A percentile compares a stretch with the other conserved stretches of the same genome.
Evolutionary conservation across 1,140 invertebrate genomes (phyloP).

Genomic region (Brachionus rotundiformis): DNA sequence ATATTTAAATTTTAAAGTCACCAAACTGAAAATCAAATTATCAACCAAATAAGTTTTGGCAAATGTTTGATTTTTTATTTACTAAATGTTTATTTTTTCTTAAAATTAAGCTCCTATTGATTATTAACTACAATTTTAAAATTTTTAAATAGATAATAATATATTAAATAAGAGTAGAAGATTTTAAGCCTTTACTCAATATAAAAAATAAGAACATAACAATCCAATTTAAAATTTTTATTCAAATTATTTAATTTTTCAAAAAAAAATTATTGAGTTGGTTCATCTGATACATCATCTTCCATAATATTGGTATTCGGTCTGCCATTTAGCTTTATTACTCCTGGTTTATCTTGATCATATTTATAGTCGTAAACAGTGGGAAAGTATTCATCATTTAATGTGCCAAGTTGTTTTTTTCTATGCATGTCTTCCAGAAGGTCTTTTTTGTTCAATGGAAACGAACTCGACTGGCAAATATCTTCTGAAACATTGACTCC

Average conservation of each 20-base stretch:
- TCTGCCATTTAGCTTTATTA: slow-evolving; percentile 30
- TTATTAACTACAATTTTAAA: no score
- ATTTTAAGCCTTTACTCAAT: slow-evolving; percentile 1
- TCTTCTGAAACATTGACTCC: background rate
- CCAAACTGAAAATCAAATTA: no score
- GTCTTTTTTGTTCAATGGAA: slow-evolving; percentile 8
- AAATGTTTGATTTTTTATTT: no score
- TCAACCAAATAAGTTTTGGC: no score
- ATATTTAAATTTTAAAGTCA: no score
- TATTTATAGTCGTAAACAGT: slow-evolving; percentile 36
- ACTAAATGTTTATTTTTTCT: background rate
- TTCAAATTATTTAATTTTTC: slow-evolving; percentile 3
- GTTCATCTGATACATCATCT: slow-evolving; percentile 42
- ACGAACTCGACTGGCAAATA: slow-evolving; percentile 18
- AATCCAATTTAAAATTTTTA: background rate
- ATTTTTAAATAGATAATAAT: no score
- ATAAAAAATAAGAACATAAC: background rate
- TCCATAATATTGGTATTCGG: slow-evolving; percentile 41
- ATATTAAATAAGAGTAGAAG: no score
- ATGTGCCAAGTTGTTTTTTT: slow-evolving; percentile 10
- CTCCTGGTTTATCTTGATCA: slow-evolving; percentile 51
- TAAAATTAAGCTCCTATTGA: no score
- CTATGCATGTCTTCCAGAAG: background rate
- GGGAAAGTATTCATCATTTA: slow-evolving; percentile 53
- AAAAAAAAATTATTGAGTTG: slow-evolving; percentile 7